A percentile compares a stretch with the other conserved stretches of the same genome.
phyloP scores from a whole-genome alignment of 2,888 invertebrate genomes.

The Aphodius granarius region DNA sequence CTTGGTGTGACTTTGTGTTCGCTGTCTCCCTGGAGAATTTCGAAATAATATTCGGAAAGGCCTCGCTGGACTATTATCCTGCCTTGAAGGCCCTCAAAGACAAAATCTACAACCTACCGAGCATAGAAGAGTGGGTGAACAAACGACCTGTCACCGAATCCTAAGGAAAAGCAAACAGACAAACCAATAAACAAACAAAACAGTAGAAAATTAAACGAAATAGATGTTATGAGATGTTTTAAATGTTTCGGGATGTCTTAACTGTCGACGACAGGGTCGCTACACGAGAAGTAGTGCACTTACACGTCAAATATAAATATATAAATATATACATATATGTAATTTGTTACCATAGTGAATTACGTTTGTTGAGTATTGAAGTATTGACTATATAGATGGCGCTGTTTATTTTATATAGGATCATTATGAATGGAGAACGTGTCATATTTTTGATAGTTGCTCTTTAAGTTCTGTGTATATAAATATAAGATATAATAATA shows the following conservation, averaged over 20 bases:
- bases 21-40: conserved; percentile 60
- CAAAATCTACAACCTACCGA: conserved; percentile 58
- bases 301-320: conserved; percentile 9
- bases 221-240: background rate
- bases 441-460: background rate
- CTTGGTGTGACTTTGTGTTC: conserved; percentile 64
- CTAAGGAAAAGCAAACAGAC: conserved; percentile 43
- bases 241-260: background rate
- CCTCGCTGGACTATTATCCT: conserved; percentile 58
- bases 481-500: background rate
- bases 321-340: conserved; percentile 9
- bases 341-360: conserved; percentile 16
- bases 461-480: background rate
- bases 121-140: conserved; percentile 60
- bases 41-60: conserved; percentile 57
- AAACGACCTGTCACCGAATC: conserved; percentile 61
- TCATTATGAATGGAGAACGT: background rate
- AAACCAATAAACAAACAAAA: background rate
- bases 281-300: background rate
- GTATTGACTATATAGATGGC: background rate
- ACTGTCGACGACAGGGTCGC: background rate
- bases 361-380: background rate
- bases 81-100: conserved; percentile 57
- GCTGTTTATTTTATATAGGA: background rate
- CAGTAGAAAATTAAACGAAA: background rate